phyloP scores from a whole-genome alignment of 2,113 vertebrate genomes.

The Rhinolophus sinicus region DNA sequence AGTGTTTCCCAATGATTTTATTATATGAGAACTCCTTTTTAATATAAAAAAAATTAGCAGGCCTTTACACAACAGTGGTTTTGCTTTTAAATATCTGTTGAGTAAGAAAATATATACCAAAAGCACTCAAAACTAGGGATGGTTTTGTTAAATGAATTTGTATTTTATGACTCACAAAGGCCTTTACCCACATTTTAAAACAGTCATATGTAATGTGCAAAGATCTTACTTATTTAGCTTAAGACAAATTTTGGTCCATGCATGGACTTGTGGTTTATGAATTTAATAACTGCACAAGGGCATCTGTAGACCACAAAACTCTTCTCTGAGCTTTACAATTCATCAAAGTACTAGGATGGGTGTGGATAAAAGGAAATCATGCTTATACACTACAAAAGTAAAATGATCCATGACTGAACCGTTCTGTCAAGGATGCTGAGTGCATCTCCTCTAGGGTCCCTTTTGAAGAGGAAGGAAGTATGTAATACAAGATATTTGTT shows the following conservation, averaged over 20 bases:
- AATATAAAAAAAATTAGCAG: background rate
- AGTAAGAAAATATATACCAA: conserved; percentile 1
- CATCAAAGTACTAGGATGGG: background rate
- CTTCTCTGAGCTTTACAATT: background rate
- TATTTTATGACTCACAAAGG: conserved; percentile 6
- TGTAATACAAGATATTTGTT: background rate
- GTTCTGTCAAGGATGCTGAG: background rate
- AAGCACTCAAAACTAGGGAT: background rate
- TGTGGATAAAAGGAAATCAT: background rate
- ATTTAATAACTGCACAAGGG: background rate
- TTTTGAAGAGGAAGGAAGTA: background rate
- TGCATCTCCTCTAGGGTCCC: background rate
- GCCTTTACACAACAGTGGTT: background rate
- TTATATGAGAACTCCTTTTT: background rate
- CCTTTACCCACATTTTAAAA: background rate
- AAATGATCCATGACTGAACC: background rate
- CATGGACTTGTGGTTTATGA: background rate
- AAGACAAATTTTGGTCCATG: background rate
- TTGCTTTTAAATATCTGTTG: background rate
- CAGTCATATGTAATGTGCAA: background rate
- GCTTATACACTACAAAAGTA: background rate
- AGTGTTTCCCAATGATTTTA: background rate
- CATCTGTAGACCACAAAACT: background rate
- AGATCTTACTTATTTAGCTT: background rate
- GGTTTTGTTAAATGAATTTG: conserved; percentile 8